A percentile compares a stretch with the other conserved stretches of the same genome.
phyloP scores from a whole-genome alignment of 2,797 vertebrate species.

The Onychomys arenicola region DNA sequence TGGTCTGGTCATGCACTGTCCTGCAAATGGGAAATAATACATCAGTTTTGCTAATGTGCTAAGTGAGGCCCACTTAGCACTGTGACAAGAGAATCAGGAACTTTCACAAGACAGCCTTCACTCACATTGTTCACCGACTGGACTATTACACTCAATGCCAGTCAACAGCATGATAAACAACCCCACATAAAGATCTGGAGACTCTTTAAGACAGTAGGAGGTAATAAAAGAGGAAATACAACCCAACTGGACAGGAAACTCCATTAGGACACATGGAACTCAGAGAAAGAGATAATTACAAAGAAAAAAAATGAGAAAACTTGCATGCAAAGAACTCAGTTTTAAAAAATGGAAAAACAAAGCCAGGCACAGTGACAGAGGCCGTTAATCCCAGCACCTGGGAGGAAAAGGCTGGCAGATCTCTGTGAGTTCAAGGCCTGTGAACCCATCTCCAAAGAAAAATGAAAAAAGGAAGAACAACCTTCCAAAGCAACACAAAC shows the following conservation, averaged over 20 bases:
- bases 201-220: neutral
- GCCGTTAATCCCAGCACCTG: neutral
- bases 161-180: neutral
- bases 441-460: neutral
- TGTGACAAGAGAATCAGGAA: no score
- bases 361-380: neutral
- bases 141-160: neutral
- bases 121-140: neutral
- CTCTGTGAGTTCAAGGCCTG: neutral
- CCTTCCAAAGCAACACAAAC: neutral
- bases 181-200: neutral
- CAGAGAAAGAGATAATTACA: neutral
- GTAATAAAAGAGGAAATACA: neutral
- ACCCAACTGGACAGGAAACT: neutral
- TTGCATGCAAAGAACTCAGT: neutral
- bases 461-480: neutral
- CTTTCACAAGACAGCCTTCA: neutral
- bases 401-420: neutral
- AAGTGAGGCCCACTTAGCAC: neutral
- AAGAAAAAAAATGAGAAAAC: neutral
- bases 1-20: neutral
- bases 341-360: neutral
- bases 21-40: neutral
- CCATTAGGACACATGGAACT: neutral
- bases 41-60: neutral